Evolutionary conservation across 1,140 invertebrate species (phyloP), one percentile per base, ranked within the genome.

Genomic region (Gonatopus flavifemur): DNA sequence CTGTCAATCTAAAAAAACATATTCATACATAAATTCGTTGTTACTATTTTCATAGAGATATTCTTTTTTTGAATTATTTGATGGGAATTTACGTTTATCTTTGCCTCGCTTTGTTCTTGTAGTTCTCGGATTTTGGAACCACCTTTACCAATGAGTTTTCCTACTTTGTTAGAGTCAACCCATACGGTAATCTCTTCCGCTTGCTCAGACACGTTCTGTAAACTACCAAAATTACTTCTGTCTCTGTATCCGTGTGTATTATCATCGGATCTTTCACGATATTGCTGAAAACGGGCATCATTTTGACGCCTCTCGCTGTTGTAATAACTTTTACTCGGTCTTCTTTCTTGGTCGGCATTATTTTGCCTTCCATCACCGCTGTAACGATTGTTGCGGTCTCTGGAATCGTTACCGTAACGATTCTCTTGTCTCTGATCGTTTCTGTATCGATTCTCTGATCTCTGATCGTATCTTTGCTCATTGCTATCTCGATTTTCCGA

Each of bases 101-200:
- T 74, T 19, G 84, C 80, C 3, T 79, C 80, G 61, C 80, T 84
- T 33, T 81, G 67, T n/a, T 79, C 78, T 72, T 90, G 79, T 0
- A 93, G 61, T 57, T 90, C 86, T 59, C 79, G 81, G n/a, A 92
- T 91, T 70, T 88, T 89, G 2, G 74, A 79, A 1, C 89, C 89
- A 28, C 87, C 85, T 73, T 80, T 85, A 0, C 89, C 90, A 40
- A 81, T 80, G 7, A 82, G 49, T 59, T 59, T 76, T 4, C 80
- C 80, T 30, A 81, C 57, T 55, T 70, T 67, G 3, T 22, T 35
- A 2, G 57, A 55, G 3, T 67, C 55, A 5, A 79, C n/a, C n/a
- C n/a, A n/a, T n/a, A n/a, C n/a, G n/a, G n/a, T n/a, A n/a, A n/a
- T n/a, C n/a, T 46, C n/a, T n/a, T n/a, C n/a, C n/a, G n/a, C n/a